Evolutionary conservation across 2,888 invertebrate species (phyloP).

Genomic region (Myathropa florea): DNA sequence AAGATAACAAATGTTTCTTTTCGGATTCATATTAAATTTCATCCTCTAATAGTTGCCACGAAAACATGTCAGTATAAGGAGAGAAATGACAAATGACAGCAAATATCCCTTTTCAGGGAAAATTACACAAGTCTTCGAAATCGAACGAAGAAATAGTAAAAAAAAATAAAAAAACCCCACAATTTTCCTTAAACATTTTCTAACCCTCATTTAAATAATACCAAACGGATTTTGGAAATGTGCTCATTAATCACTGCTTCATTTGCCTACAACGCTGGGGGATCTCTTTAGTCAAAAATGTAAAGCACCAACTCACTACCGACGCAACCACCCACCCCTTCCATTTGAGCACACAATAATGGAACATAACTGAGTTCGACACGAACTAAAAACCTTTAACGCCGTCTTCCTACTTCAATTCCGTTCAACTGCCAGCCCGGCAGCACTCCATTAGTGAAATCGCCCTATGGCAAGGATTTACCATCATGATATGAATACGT

Average conservation of each 20-base stretch:
- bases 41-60: too few species aligned
- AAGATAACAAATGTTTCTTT: too few species aligned
- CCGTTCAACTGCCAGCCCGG: neutral
- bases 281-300: neutral
- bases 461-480: slow-evolving; percentile 39
- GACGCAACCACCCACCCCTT: neutral
- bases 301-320: neutral
- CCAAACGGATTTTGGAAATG: neutral
- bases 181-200: neutral
- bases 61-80: too few species aligned
- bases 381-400: neutral
- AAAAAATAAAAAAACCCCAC: neutral
- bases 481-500: slow-evolving; percentile 30
- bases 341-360: neutral
- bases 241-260: slow-evolving; percentile 34
- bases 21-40: too few species aligned
- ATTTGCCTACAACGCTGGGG: slow-evolving; percentile 27
- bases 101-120: too few species aligned
- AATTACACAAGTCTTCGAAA: neutral
- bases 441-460: slow-evolving; percentile 34
- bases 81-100: too few species aligned
- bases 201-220: neutral
- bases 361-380: neutral
- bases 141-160: neutral
- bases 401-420: neutral